Base-by-base conservation (phyloP, 2,888 invertebrate species). In the Drosophila longiperda region DNA sequence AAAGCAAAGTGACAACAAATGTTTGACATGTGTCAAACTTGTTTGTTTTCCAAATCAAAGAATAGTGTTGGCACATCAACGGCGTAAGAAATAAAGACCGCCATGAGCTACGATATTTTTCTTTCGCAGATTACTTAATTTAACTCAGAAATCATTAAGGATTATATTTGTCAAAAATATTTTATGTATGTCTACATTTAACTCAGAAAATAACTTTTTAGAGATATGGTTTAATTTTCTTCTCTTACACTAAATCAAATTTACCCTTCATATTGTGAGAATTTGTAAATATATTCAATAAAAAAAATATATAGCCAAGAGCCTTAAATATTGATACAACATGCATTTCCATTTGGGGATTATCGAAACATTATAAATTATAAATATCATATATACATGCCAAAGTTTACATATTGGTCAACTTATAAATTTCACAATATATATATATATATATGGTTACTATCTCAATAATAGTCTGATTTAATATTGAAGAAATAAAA, bases 1-100 rank as follows among this genome's bases (percentile, higher is more conserved):
- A 49, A 71, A 58, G 32, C 58, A 61, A 83, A 88, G 81, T 87
- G 82, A 75, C 40, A 64, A 64, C 53, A 49, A 65, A 64, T 87
- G 50, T 82, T 70, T 78, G 82, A 83, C 89, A 73, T 75, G 75
- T 89, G 82, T 84, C 78, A 62, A 55, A 69, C 34, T 5, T 34
- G 29, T 26, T 26, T 40, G 11, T 34, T 49, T 34, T 8, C 23
- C 42, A 12, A 58, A 48, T 40, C 36, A 11, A n/a, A n/a, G 34
- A 55, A 32, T 38, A 38, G 6, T 60, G 26, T 15, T 36, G 4
- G 17, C 11, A 11, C 17, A 12, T 9, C 34, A 26, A 34, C 8
- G 9, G 29, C 20, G 5, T 32, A 12, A 15, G 4, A n/a, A 20
- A 12, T n/a, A n/a, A 7, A 50, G 11, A n/a, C 11, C 17, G 29